Evolutionary conservation across 2,797 vertebrate genomes (phyloP).

Genomic region (Coendou prehensilis): DNA sequence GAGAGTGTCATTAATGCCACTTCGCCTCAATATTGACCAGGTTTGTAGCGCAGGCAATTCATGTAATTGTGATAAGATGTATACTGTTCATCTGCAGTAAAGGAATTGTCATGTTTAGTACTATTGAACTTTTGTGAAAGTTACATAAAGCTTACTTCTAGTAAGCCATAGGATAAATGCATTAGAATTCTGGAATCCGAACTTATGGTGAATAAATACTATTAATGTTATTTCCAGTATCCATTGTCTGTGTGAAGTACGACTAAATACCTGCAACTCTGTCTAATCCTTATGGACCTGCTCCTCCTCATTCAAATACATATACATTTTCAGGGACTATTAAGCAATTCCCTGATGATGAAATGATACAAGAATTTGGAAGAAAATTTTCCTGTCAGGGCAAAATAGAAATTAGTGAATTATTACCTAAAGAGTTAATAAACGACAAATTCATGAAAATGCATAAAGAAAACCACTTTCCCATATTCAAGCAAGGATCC

Average conservation of each 20-base stretch:
- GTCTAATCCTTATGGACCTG: rapidly evolving
- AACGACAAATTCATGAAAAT: neutral
- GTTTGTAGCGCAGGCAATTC: conserved; percentile 85
- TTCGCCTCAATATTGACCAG: conserved; percentile 99
- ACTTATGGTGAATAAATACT: neutral
- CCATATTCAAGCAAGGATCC: neutral
- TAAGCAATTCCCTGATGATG: neutral
- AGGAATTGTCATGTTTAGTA: neutral
- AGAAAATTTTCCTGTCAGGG: conserved; percentile 8
- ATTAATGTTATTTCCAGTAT: neutral
- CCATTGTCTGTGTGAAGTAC: rapidly evolving
- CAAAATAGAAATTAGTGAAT: neutral
- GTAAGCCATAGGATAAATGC: neutral
- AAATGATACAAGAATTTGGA: neutral
- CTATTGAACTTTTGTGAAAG: neutral
- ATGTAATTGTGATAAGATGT: rapidly evolving
- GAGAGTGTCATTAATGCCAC: conserved; percentile 96
- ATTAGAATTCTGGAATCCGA: neutral
- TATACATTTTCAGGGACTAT: neutral
- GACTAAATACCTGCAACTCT: neutral
- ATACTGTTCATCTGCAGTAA: neutral
- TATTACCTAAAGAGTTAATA: neutral
- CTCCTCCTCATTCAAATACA: neutral
- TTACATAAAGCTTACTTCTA: neutral
- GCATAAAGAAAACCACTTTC: neutral